Evolutionary conservation across 2,113 vertebrate genomes (phyloP), one percentile per base, ranked within the genome.

Genomic region (Pedetes capensis): DNA sequence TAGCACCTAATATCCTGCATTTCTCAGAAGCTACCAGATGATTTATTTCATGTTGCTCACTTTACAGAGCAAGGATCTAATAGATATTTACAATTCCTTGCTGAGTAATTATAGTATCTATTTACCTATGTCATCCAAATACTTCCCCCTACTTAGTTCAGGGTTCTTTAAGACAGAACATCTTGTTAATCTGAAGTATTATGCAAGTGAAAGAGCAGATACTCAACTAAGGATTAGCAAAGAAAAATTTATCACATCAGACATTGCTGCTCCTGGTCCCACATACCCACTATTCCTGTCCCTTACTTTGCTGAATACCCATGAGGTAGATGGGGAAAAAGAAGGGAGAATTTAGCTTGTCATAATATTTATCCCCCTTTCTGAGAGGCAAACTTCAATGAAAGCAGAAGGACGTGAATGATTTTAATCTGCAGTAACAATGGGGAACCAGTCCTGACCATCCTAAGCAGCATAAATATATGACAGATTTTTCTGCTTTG

Each of bases 351-450:
- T 97, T 95, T 96, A 95, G 94, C 88, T 94, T 97, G 95, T 97
- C 95, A 88, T 93, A 89, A 91, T 97, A 83, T 96, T 94, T 97
- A 96, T 96, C n/a, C 88, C 91, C 61, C 44, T 95, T 95, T 74
- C 91, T 96, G 89, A 97, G 95, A 96, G 90, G 97, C 98, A 98
- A 98, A 98, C 98, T 98, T 89, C 91, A 96, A 66, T 93, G 94
- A 97, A 98, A 97, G 92, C 95, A 88, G 97, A 98, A 98, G 96
- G 97, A 98, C 71, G 44, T 86, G 97, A 96, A 96, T 98, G 98
- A 98, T 98, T 98, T 98, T 98, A 98, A 98, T 99, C 96, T 87
- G 61, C 87, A 64, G 81, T 96, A 98, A 98, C 98, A 98, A 98
- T 97, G 96, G 96, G 88, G 91, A 97, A 94, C 92, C 63, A 51